Conservation (phyloP, 2,888 invertebrate species). For the Tridacna crocea region DNA sequence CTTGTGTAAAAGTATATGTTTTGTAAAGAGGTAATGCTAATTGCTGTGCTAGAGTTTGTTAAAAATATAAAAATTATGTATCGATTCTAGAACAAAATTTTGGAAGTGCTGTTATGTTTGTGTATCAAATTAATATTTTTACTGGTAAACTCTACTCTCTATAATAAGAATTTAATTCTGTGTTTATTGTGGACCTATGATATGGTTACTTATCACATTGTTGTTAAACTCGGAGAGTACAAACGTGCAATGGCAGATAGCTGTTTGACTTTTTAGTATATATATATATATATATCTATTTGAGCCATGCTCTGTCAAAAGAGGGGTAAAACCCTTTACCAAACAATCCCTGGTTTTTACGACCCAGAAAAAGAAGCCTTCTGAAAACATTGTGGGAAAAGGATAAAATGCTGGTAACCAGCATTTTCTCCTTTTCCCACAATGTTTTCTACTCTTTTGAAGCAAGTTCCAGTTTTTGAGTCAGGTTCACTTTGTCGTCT, state of each 20-base stretch:
- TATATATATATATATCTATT: background rate
- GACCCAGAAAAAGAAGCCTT: too few relatives aligned
- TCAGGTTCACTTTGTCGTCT: too few relatives aligned
- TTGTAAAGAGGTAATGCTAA: too few relatives aligned
- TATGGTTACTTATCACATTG: background rate
- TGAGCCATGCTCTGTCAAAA: background rate
- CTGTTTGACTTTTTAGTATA: background rate
- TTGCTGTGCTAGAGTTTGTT: too few relatives aligned
- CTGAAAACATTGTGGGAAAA: background rate
- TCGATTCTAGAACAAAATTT: too few relatives aligned
- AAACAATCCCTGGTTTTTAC: too few relatives aligned
- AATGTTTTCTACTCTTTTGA: background rate
- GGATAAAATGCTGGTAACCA: constrained; percentile 4
- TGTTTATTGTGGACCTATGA: background rate
- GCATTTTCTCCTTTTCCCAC: constrained; percentile 5
- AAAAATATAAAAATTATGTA: too few relatives aligned
- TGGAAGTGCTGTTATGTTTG: background rate
- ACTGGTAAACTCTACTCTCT: background rate
- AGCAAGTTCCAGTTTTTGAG: background rate
- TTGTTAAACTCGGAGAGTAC: background rate
- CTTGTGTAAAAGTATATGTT: too few relatives aligned
- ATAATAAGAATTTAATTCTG: background rate
- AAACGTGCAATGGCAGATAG: background rate
- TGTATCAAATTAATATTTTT: background rate
- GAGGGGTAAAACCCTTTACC: too few relatives aligned